Base-by-base conservation (phyloP, 2,797 vertebrate genomes). In the Ficedula albicollis region DNA sequence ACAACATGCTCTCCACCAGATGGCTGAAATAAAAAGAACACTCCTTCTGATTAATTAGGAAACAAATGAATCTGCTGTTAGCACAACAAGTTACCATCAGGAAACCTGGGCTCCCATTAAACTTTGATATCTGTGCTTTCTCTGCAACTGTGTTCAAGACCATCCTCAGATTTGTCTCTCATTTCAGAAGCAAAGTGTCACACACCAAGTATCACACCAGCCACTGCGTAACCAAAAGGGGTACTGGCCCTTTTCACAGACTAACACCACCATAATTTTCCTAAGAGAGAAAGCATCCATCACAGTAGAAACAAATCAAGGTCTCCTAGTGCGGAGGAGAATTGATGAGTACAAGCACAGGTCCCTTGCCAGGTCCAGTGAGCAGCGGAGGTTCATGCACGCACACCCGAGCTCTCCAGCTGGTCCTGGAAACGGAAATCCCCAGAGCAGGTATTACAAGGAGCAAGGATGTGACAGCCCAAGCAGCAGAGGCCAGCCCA, bases 1-100 rank as follows among this genome's bases (percentile, higher is more conserved):
- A 97, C 96, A 97, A 96, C 95, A 97, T 95, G 96, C 95, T 95
- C 96, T 95, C 93, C 88, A 95, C 93, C 97, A 97, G 97, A 97
- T 97, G 97, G 97, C 82, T 96, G 95, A 97, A 97, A 97, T 96
- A 97, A 97, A 97, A 97, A 97, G 97, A 96, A 97, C 96, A 97
- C 95, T 96, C 95, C 84, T 96, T 95, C 94, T 95, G 92, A 96
- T 97, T 97, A 97, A 97, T 97, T 97, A 97, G 97, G 94, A 96
- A 97, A 97, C 95, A 97, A 97, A 97, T 89, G 95, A 96, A 96
- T 97, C 95, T 97, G 95, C 96, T 97, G 96, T 97, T 97, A 97
- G 84, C 90, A 97, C 97, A 97, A 97, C 97, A 97, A 97, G 93
- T 95, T 96, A 86, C 94, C 93, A 94, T 89, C 68, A 89, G 93